Evolutionary conservation across 2,888 invertebrate genomes (phyloP).

Genomic region (Monoplex corrugatus): DNA sequence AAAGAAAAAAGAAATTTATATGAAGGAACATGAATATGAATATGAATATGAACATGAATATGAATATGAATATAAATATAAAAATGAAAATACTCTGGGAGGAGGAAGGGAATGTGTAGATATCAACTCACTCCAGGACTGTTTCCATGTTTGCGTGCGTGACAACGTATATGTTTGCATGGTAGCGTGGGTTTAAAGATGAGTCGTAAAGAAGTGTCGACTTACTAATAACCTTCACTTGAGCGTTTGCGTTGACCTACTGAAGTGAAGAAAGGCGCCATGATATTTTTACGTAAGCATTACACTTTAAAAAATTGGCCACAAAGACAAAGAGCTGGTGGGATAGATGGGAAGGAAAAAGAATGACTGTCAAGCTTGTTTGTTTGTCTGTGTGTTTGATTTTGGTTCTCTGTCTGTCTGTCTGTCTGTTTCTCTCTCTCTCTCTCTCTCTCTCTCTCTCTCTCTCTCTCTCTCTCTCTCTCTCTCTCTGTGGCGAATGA

Average conservation of each 20-base stretch:
- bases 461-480: constrained; percentile 7
- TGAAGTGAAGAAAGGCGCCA: not conserved
- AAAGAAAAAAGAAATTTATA: too few relatives aligned
- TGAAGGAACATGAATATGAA: not conserved
- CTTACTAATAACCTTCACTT: not conserved
- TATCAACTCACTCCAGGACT: too few relatives aligned
- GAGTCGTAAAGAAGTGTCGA: too few relatives aligned
- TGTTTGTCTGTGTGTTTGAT: not conserved
- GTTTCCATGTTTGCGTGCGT: not conserved
- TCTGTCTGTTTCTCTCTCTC: not conserved
- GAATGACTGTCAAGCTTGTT: too few relatives aligned
- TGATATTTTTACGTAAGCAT: not conserved
- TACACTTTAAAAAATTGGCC: not conserved
- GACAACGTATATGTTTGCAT: not conserved
- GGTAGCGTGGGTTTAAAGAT: not conserved
- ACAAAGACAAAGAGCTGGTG: too few relatives aligned
- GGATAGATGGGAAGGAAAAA: too few relatives aligned
- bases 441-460: not conserved
- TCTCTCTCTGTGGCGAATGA: too few relatives aligned
- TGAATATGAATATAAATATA: too few relatives aligned
- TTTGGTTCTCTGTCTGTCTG: not conserved
- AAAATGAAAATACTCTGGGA: too few relatives aligned
- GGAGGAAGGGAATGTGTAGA: too few relatives aligned
- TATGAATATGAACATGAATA: not conserved
- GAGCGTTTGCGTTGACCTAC: not conserved